Base-by-base conservation (phyloP, 2,888 invertebrate species). In the Malthinus flaveolus region DNA sequence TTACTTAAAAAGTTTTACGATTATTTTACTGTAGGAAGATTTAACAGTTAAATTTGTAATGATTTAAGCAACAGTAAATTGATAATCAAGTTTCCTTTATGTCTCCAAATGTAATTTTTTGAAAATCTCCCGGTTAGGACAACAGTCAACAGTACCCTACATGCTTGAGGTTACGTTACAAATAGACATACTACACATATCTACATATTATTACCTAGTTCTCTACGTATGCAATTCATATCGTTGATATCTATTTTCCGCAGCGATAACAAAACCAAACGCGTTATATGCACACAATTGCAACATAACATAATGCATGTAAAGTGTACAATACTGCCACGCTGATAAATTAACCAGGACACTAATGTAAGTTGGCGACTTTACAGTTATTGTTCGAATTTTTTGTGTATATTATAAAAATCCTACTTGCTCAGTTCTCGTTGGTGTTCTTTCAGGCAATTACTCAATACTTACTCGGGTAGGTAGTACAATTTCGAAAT, bases 211-310 rank as follows among this genome's bases (percentile, higher is more conserved):
- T n/a, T n/a, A n/a, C n/a, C n/a, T n/a, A n/a, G n/a, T n/a, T n/a
- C n/a, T 51, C 56, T 50, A 61, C 61, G 56, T 61, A 47, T 61
- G 49, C 54, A 67, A 67, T 65, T 65, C 62, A 56, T 72, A 71
- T 71, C 69, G 65, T 62, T 66, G 68, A 69, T 71, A 71, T 71
- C 70, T 68, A 59, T 64, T 63, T 70, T 68, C 68, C 68, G 66
- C 56, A 48, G 49, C 50, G 69, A 71, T 70, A 69, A 69, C 66
- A 68, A 60, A 67, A 66, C 66, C 62, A 59, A 67, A 66, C 64
- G 67, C 66, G 64, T 63, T 66, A 23, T 5, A 64, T 58, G 68
- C 68, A 68, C 66, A 70, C 71, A 71, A 70, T 71, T 64, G 46
- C 58, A 61, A 47, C n/a, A 11, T 51, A 56, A 58, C 42, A 59